Percentiles rank a stretch among this genome's conserved stretches.
phyloP scores from a whole-genome alignment of 2,113 vertebrate genomes.

The Herpailurus yagouaroundi region DNA sequence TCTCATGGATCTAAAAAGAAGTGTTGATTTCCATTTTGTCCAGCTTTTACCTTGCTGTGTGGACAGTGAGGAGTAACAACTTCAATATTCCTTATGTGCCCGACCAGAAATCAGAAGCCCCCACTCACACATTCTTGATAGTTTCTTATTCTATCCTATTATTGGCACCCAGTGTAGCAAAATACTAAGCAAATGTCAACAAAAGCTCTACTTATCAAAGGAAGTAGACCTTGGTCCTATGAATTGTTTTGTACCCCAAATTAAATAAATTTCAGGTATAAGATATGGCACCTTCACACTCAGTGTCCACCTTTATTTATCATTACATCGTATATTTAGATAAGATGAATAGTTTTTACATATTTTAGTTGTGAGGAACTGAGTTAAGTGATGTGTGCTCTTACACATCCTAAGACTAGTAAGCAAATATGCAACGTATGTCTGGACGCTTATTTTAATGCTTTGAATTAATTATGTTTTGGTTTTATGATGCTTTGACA shows the following conservation, averaged over 20 bases:
- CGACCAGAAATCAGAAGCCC: background rate
- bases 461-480: background rate
- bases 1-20: background rate
- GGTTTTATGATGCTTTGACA: background rate
- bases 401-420: background rate
- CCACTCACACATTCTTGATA: background rate
- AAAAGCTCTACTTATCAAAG: background rate
- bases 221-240: background rate
- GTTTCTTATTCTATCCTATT: background rate
- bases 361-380: background rate
- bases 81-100: background rate
- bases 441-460: background rate
- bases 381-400: background rate
- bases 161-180: rapidly evolving
- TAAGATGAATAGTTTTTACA: background rate
- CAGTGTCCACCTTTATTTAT: background rate
- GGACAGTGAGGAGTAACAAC: background rate
- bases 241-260: no score
- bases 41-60: background rate
- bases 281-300: background rate
- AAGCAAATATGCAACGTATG: background rate
- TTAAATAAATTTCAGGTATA: background rate
- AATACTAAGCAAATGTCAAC: background rate
- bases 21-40: no score
- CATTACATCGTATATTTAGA: background rate